Conservation (phyloP, 2,888 invertebrate species). For the Dugesia japonica region DNA sequence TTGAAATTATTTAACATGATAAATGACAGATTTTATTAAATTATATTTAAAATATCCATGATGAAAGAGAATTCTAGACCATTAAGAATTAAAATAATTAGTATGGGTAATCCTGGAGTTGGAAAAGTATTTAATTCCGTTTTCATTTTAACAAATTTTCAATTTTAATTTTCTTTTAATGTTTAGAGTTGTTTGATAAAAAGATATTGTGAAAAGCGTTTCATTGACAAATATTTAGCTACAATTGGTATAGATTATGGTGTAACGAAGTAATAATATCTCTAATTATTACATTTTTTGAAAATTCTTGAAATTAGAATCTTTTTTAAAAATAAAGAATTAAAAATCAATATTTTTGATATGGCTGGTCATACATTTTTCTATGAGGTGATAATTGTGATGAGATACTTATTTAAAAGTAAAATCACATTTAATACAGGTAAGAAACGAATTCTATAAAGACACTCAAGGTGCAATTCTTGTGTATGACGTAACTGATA, state of each 20-base stretch:
- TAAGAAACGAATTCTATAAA: conserved; percentile 49
- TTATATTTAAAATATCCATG: neutral
- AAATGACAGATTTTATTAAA: neutral
- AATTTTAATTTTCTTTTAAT: no score
- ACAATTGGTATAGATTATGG: conserved; percentile 51
- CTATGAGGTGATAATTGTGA: conserved; percentile 42
- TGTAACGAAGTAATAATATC: conserved; percentile 47
- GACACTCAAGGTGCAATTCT: conserved; percentile 49
- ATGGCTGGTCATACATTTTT: conserved; percentile 49
- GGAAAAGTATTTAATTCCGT: conserved; percentile 11
- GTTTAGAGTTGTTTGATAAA: conserved; percentile 47
- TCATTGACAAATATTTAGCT: conserved; percentile 49
- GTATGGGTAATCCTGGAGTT: neutral
- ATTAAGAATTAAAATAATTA: neutral
- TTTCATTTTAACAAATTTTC: no score
- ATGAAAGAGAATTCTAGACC: neutral
- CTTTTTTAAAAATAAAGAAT: conserved; percentile 41
- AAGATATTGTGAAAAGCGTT: conserved; percentile 50
- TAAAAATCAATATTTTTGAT: conserved; percentile 49
- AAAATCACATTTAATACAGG: no score
- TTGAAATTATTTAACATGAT: neutral
- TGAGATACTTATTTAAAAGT: no score
- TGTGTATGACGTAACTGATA: conserved; percentile 47
- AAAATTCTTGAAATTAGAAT: conserved; percentile 39
- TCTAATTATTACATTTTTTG: no score